Evolutionary conservation across 1,140 invertebrate genomes (phyloP).

Genomic region (Aphelinus certus): DNA sequence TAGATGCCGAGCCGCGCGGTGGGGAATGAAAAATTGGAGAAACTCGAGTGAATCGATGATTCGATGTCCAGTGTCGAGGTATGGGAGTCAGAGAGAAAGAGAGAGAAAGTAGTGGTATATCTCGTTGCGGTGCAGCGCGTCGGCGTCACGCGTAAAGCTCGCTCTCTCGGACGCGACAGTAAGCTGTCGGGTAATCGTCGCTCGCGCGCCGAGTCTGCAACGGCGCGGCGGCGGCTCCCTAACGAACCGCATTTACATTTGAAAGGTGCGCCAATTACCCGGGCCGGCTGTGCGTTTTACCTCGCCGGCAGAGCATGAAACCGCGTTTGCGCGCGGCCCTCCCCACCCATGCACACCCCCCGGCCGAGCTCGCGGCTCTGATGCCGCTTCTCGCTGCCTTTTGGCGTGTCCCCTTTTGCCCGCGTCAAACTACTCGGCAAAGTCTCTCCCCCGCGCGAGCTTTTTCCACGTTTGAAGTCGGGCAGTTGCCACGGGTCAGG

Average conservation of each 20-base stretch:
- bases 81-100: neutral
- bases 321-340: slow-evolving; percentile 25
- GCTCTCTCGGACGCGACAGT: slow-evolving; percentile 23
- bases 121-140: neutral
- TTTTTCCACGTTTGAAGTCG: too few relatives aligned
- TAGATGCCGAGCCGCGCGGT: too few relatives aligned
- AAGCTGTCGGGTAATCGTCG: slow-evolving; percentile 38
- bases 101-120: neutral
- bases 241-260: slow-evolving; percentile 62
- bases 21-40: too few relatives aligned
- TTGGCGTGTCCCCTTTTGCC: neutral
- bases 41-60: too few relatives aligned
- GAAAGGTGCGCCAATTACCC: slow-evolving; percentile 59
- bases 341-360: neutral
- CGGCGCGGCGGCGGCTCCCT: slow-evolving; percentile 45
- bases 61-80: too few relatives aligned
- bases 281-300: slow-evolving; percentile 50
- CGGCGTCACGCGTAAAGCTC: slow-evolving; percentile 3
- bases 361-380: neutral
- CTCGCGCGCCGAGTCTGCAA: neutral
- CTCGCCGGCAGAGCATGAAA: slow-evolving; percentile 49
- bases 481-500: too few relatives aligned
- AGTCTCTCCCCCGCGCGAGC: too few relatives aligned
- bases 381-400: neutral
- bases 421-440: neutral